Percentiles rank a stretch among this genome's conserved stretches.
Evolutionary conservation across 2,888 invertebrate genomes (phyloP).

Genomic region (Rosalia funebris): DNA sequence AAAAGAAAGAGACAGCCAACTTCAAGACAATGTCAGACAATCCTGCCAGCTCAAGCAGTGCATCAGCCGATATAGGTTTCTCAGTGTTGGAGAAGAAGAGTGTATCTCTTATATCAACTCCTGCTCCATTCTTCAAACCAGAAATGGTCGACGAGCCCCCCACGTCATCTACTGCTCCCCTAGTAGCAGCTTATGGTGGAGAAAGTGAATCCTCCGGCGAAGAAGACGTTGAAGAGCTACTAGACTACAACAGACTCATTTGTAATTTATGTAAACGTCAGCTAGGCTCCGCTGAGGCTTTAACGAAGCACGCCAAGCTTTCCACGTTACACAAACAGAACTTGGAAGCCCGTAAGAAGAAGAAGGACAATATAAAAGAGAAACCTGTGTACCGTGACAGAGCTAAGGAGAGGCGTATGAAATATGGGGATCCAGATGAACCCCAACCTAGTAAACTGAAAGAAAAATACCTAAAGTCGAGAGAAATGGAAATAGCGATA

Average conservation of each 20-base stretch:
- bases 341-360: constrained; percentile 65
- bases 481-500: constrained; percentile 63
- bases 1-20: constrained; percentile 83
- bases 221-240: constrained; percentile 78
- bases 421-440: constrained; percentile 90
- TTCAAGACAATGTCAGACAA: constrained; percentile 46
- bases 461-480: constrained; percentile 75
- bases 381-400: constrained; percentile 85
- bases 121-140: constrained; percentile 42
- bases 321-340: constrained; percentile 96
- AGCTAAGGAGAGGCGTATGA: constrained; percentile 93
- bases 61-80: constrained; percentile 93
- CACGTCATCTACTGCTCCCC: constrained; percentile 58
- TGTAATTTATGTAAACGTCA: constrained; percentile 96
- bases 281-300: constrained; percentile 88
- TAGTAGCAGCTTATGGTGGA: constrained; percentile 83
- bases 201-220: constrained; percentile 72
- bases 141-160: constrained; percentile 42
- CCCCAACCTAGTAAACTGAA: constrained; percentile 79
- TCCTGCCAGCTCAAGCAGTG: constrained; percentile 63
- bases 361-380: constrained; percentile 52
- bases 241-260: constrained; percentile 90
- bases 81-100: constrained; percentile 87
- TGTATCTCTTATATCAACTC: constrained; percentile 24
- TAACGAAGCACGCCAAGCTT: constrained; percentile 90